Percentiles rank a stretch among this genome's conserved stretches.
These are phyloP conservation scores for Apantesis nais DNA, from an alignment of 2,888 invertebrate species.

Conservation along the genomic window DNA sequence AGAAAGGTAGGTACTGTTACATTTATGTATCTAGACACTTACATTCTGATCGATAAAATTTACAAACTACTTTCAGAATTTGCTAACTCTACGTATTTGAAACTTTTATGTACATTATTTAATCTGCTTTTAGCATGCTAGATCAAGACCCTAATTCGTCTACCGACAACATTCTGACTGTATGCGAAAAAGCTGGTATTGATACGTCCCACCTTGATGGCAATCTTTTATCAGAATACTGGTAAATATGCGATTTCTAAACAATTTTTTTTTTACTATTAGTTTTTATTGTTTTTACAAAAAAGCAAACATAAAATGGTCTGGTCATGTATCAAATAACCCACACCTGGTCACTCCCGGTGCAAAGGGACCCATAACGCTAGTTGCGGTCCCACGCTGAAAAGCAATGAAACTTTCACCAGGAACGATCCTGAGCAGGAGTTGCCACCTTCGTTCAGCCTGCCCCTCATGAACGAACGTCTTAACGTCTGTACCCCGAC, in stretches of 20 bases:
- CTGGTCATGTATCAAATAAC: too few relatives aligned
- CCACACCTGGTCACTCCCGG: too few relatives aligned
- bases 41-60: background rate
- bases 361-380: too few relatives aligned
- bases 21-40: background rate
- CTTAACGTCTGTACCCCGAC: too few relatives aligned
- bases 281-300: too few relatives aligned
- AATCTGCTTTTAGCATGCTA: constrained; percentile 48
- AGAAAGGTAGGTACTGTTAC: constrained; percentile 52
- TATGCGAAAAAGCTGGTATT: constrained; percentile 50
- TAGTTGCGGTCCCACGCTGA: too few relatives aligned
- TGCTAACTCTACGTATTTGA: background rate
- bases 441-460: too few relatives aligned
- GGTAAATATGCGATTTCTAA: constrained; percentile 42
- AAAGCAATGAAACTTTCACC: too few relatives aligned
- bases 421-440: too few relatives aligned
- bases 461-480: too few relatives aligned
- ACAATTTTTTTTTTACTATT: too few relatives aligned
- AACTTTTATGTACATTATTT: background rate
- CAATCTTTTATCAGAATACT: constrained; percentile 42
- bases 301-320: too few relatives aligned
- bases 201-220: constrained; percentile 39
- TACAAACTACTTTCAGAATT: background rate
- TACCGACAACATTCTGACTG: constrained; percentile 39
- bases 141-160: constrained; percentile 44